Evolutionary conservation across 2,888 invertebrate species (phyloP), one percentile per base, ranked within the genome.

Genomic region (Apodemia duryi): DNA sequence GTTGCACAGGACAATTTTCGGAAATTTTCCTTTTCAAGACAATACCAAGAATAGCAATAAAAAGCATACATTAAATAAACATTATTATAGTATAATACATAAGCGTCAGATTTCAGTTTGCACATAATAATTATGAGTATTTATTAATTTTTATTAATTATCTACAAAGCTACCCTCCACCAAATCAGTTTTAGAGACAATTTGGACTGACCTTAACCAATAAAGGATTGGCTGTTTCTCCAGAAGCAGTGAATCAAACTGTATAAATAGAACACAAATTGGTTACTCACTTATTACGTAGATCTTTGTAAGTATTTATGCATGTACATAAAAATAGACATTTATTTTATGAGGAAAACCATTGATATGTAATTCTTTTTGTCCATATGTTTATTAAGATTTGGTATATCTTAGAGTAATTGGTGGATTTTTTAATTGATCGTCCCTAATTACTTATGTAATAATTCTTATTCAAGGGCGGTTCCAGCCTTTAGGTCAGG

Each of bases 201-300:
- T 76, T 72, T 75, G 60, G 71, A 84, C 84, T 83, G 75, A 86
- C 84, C 83, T 85, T 80, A 77, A 71, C 77, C 78, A 76, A 75
- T 69, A 60, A 70, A 73, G 65, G 72, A 72, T 74, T 75, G 82
- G 68, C 70, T 75, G 77, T 77, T 43, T 79, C 78, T 77, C 83
- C 81, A 78, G 76, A 77, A 71, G 74, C 75, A 79, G 70, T 76
- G 81, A 73, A 80, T 71, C 74, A 79, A 75, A 81, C 86, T 85
- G 83, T 77, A 74, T 69, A 66, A 71, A 67, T 67, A 68, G 51
- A 72, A 69, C 51, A 67, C 57, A 68, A 67, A 64, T 61, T 60
- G 51, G 67, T 68, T 65, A 66, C 63, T 64, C 11, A 43, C 43
- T 43, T 43, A 43, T 43, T 43, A 43, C 3, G 11, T 43, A 43